A percentile compares a stretch with the other conserved stretches of the same genome.
These are phyloP conservation scores for Caloenas nicobarica DNA, from an alignment of 2,113 vertebrate species.

Conservation along the genomic window DNA sequence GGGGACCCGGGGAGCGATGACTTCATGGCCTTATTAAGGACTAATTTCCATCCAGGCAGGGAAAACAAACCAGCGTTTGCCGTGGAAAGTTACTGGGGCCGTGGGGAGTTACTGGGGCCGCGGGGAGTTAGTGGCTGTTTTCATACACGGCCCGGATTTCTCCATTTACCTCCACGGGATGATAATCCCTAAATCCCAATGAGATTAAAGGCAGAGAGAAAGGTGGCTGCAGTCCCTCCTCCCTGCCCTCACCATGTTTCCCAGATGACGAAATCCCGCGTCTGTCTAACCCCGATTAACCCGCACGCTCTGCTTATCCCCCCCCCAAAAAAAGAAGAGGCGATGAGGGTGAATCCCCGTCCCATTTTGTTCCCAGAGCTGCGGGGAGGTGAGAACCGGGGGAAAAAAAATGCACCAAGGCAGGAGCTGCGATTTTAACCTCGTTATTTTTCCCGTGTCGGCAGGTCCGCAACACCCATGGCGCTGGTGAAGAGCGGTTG, in stretches of 20 bases:
- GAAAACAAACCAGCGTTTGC: neutral
- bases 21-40: neutral
- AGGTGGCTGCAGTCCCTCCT: neutral
- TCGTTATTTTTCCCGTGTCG: accelerated
- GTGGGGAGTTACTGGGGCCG: neutral
- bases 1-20: neutral
- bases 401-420: accelerated
- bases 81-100: neutral
- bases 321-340: too few species aligned
- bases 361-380: accelerated
- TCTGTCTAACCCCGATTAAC: neutral
- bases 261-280: neutral
- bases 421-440: neutral
- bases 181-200: conserved; percentile 69
- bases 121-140: neutral
- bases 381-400: accelerated
- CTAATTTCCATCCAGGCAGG: neutral
- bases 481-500: conserved; percentile 91
- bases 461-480: conserved; percentile 72
- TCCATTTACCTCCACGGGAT: neutral
- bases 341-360: neutral
- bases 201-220: conserved; percentile 34
- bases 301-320: neutral
- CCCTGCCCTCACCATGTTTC: neutral
- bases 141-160: neutral